phyloP scores from a whole-genome alignment of 1,140 invertebrate genomes.

The Cryptotermes secundus region DNA sequence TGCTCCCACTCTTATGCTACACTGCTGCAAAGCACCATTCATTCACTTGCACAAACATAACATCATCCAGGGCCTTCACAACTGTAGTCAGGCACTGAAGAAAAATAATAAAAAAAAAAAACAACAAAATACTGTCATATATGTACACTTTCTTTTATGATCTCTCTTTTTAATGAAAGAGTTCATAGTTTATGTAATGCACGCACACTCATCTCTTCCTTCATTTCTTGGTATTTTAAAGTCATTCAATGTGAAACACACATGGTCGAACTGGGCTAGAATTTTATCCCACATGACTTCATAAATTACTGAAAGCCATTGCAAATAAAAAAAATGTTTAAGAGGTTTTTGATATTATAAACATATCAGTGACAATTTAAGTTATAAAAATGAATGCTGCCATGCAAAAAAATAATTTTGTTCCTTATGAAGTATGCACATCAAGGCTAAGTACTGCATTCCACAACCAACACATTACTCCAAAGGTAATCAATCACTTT shows the following conservation, averaged over 20 bases:
- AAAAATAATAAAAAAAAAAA: not conserved
- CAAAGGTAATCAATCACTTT: not conserved
- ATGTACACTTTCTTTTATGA: not conserved
- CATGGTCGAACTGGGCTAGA: not conserved
- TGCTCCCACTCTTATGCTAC: not conserved
- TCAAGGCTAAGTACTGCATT: too few relatives aligned
- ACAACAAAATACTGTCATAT: constrained; percentile 3
- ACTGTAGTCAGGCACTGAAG: constrained; percentile 14
- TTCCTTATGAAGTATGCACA: too few relatives aligned
- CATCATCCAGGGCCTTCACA: constrained; percentile 13
- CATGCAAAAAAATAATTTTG: too few relatives aligned
- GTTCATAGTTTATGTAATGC: not conserved
- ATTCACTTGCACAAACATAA: constrained; percentile 2
- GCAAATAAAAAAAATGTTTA: too few relatives aligned
- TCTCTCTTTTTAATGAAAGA: not conserved
- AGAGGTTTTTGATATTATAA: too few relatives aligned
- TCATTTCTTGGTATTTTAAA: not conserved
- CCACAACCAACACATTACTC: too few relatives aligned
- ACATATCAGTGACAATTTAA: too few relatives aligned
- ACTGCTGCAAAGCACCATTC: constrained; percentile 9
- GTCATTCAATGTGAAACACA: not conserved
- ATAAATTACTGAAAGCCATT: too few relatives aligned
- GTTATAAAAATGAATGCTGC: too few relatives aligned
- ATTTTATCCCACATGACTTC: not conserved
- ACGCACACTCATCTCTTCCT: not conserved